A percentile compares a stretch with the other conserved stretches of the same genome.
Conservation (phyloP, 2,888 invertebrate species). For the Heliconius ismenius region DNA sequence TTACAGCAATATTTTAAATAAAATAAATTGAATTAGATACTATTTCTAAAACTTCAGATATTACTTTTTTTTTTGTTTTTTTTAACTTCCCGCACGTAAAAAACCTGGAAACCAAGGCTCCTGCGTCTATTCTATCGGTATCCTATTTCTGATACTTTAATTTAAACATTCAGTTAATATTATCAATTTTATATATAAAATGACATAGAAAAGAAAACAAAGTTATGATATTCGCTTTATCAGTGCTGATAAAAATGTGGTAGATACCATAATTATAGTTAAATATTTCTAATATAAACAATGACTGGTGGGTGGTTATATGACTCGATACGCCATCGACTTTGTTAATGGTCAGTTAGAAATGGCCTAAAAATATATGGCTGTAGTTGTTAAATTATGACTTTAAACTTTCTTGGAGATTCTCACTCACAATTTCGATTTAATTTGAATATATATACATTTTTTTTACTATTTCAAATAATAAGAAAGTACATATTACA, state of each 20-base stretch:
- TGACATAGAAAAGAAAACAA: background rate
- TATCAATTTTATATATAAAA: background rate
- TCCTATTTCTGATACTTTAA: background rate
- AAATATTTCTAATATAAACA: conserved; percentile 1
- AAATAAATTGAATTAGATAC: background rate
- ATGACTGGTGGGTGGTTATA: background rate
- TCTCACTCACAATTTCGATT: background rate
- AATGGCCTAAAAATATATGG: background rate
- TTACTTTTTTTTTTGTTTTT: too few relatives aligned
- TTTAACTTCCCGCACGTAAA: too few relatives aligned
- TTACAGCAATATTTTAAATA: background rate
- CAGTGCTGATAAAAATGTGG: conserved; percentile 13
- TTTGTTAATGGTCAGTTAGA: background rate
- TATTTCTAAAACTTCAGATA: background rate
- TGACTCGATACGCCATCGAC: background rate
- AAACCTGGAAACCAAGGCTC: too few relatives aligned
- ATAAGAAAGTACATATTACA: background rate
- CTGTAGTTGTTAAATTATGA: too few relatives aligned
- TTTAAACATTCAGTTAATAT: background rate
- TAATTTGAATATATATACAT: background rate
- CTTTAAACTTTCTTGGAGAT: too few relatives aligned
- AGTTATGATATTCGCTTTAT: background rate
- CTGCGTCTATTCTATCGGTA: too few relatives aligned
- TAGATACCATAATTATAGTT: background rate
- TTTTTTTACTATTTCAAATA: background rate